These are phyloP conservation scores for Serrognathus titanus DNA, from an alignment of 2,888 invertebrate genomes.

Conservation along the genomic window DNA sequence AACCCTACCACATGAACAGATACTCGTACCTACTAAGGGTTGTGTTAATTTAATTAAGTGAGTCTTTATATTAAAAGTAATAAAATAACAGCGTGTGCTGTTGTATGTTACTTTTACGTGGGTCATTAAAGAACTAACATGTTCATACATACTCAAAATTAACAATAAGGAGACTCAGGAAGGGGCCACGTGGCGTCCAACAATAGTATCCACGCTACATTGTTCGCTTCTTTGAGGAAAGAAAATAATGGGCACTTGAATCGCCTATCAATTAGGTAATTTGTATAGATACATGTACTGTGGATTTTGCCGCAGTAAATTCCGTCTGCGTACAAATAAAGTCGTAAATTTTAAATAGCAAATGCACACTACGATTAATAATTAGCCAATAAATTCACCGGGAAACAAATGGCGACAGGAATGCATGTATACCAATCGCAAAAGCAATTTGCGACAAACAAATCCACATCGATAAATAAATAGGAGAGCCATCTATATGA, in stretches of 20 bases:
- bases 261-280: slow-evolving; percentile 21
- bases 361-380: slow-evolving; percentile 45
- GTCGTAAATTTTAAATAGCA: slow-evolving; percentile 42
- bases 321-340: slow-evolving; percentile 20
- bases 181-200: slow-evolving; percentile 7
- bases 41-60: no score
- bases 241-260: slow-evolving; percentile 17
- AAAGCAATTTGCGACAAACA: slow-evolving; percentile 49
- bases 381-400: slow-evolving; percentile 47
- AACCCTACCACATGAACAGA: no score
- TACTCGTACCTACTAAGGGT: no score
- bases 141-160: not conserved
- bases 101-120: not conserved
- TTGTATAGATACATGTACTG: slow-evolving; percentile 13
- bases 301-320: slow-evolving; percentile 2
- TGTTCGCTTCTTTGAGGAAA: slow-evolving; percentile 7
- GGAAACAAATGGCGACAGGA: slow-evolving; percentile 49
- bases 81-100: no score
- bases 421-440: slow-evolving; percentile 49
- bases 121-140: not conserved
- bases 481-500: slow-evolving; percentile 30
- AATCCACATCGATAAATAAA: slow-evolving; percentile 38
- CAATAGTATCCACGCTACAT: slow-evolving; percentile 6
- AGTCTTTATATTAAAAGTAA: no score
- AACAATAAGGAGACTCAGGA: slow-evolving; percentile 2